These are phyloP conservation scores for Bombylius discolor DNA, from an alignment of 2,888 invertebrate genomes.

Conservation along the genomic window DNA sequence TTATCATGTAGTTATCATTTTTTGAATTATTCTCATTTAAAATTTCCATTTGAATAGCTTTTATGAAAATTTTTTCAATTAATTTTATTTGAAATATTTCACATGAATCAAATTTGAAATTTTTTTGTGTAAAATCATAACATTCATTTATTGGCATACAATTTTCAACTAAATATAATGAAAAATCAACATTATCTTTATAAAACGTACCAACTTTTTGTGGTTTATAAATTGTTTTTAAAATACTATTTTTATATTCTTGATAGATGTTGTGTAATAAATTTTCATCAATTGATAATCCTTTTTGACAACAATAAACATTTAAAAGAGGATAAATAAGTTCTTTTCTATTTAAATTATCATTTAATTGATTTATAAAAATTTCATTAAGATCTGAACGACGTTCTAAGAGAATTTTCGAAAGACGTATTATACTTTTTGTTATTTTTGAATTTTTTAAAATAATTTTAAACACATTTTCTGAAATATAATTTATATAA, in stretches of 20 bases:
- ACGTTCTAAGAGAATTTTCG: slow-evolving; percentile 44
- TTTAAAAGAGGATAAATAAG: slow-evolving; percentile 49
- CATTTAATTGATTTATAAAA: background rate
- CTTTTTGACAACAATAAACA: slow-evolving; percentile 35
- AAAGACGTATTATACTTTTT: slow-evolving; percentile 45
- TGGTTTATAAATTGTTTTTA: slow-evolving; percentile 52
- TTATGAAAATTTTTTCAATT: slow-evolving; percentile 42
- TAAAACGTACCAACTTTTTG: slow-evolving; percentile 56
- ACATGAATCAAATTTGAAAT: slow-evolving; percentile 46
- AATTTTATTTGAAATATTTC: slow-evolving; percentile 47
- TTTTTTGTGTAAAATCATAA: slow-evolving; percentile 43
- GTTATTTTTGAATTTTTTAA: slow-evolving; percentile 40
- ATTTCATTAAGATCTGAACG: slow-evolving; percentile 11
- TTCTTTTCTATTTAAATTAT: slow-evolving; percentile 42
- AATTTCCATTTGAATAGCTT: slow-evolving; percentile 33
- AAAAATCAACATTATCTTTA: slow-evolving; percentile 44
- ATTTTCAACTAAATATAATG: slow-evolving; percentile 44
- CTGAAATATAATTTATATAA: slow-evolving; percentile 38
- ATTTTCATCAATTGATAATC: slow-evolving; percentile 28
- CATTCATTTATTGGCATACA: slow-evolving; percentile 47
- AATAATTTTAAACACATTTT: slow-evolving; percentile 42
- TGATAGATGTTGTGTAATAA: slow-evolving; percentile 43
- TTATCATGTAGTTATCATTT: slow-evolving; percentile 24
- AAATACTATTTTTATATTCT: slow-evolving; percentile 48
- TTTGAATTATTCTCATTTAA: slow-evolving; percentile 21